Evolutionary conservation across 2,113 vertebrate species (phyloP).

Genomic region (Sisor rabdophorus): DNA sequence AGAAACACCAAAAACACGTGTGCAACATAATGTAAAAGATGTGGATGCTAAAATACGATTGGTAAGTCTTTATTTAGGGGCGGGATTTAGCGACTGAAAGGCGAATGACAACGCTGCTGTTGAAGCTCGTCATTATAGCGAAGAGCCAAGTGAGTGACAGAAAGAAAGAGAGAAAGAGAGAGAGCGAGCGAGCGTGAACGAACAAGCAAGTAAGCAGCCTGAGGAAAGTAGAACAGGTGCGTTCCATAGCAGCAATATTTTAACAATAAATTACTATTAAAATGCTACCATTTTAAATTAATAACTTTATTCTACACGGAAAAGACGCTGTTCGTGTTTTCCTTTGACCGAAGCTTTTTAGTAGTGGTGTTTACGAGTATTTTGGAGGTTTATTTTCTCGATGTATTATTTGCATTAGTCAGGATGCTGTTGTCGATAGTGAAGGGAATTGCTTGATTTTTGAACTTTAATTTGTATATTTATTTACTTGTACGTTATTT

Average conservation of each 20-base stretch:
- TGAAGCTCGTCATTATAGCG: background rate
- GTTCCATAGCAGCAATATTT: background rate
- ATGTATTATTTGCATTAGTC: background rate
- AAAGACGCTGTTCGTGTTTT: background rate
- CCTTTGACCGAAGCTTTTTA: background rate
- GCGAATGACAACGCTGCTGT: background rate
- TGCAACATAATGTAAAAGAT: background rate
- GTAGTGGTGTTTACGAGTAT: background rate
- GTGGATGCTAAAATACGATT: background rate
- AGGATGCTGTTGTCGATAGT: background rate
- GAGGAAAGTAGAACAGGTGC: background rate
- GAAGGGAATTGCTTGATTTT: background rate
- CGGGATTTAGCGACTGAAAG: background rate
- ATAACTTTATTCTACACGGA: background rate
- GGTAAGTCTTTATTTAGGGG: background rate
- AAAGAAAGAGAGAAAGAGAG: background rate
- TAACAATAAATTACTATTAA: background rate
- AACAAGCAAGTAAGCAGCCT: background rate
- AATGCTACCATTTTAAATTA: background rate
- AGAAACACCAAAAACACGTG: background rate
- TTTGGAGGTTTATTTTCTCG: background rate
- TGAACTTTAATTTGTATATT: background rate
- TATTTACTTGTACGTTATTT: too few species aligned
- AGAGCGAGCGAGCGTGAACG: background rate
- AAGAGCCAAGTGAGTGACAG: background rate